phyloP scores from a whole-genome alignment of 2,797 vertebrate species.

The Chelidonichthys spinosus region DNA sequence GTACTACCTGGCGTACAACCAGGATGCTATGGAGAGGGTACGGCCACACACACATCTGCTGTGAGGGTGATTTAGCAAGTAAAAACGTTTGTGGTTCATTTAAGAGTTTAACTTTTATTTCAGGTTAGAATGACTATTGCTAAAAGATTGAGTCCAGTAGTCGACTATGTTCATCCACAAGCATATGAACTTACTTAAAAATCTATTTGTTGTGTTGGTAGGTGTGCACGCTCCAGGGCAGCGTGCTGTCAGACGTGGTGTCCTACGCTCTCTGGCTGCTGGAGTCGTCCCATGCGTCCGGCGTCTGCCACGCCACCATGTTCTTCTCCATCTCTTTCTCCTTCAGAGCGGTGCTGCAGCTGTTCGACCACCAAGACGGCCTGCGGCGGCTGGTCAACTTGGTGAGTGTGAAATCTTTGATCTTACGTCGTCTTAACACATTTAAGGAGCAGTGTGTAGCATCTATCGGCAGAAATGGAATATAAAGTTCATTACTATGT shows the following conservation, averaged over 20 bases:
- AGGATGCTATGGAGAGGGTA: constrained; percentile 97
- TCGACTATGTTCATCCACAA: too few species aligned
- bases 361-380: constrained; percentile 94
- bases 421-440: not conserved
- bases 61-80: not conserved
- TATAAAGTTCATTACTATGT: too few species aligned
- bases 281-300: constrained; percentile 96
- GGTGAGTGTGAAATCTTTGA: constrained; percentile 63
- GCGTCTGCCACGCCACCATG: constrained; percentile 98
- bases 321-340: constrained; percentile 98
- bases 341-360: constrained; percentile 92
- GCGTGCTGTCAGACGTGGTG: constrained; percentile 91
- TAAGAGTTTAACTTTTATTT: not conserved
- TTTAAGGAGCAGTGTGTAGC: too few species aligned
- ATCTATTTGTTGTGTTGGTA: constrained; percentile 4
- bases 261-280: constrained; percentile 95
- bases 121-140: not conserved
- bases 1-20: constrained; percentile 96
- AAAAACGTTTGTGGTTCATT: not conserved
- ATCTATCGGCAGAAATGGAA: too few species aligned
- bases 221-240: constrained; percentile 92
- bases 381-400: constrained; percentile 93
- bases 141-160: accelerated
- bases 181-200: too few species aligned
- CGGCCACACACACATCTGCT: constrained; percentile 15